Base-by-base conservation (phyloP, 2,113 vertebrate species). In the Carettochelys insculpta region DNA sequence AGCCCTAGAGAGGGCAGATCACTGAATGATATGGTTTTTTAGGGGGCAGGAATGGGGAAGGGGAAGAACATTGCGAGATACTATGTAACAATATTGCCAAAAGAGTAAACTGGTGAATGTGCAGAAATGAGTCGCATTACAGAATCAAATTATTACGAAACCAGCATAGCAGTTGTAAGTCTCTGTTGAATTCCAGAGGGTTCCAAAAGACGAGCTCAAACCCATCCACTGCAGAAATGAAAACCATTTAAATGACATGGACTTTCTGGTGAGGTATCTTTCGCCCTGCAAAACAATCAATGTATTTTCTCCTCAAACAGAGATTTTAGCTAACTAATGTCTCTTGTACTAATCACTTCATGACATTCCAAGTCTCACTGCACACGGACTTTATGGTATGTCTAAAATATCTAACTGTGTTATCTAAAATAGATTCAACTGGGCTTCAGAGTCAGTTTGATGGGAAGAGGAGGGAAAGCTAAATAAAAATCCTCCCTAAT, bases 61-160 rank as follows among this genome's bases (percentile, higher is more conserved):
- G 91, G 83, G 34, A 24, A 52, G 83, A 97, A 81, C 81, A 95
- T 94, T 77, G 90, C 50, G 17, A 81, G 51, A 85, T 45, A 92
- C 1, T 31, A 31, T 9, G 76, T 17, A 34, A 75, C 31, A 79
- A 76, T 88, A 83, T 90, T 87, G 85, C 88, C 92, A 93, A 45
- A 68, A 47, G 78, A 93, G 78, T 65, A 93, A 93, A 96, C 94
- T 90, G 83, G 91, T 47, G 17, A 94, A 94, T 92, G 80, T 80
- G 77, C 80, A 95, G 84, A 87, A 68, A 56, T 31, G 79, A 95
- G 84, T 83, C 80, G 90, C 86, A 73, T 87, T 83, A 88, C 80
- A 82, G 2, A 65, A 92, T 88, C 88, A 91, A 92, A 50, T 1
- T 77, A 80, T 43, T 78, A 83, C 75, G 75, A 19, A 41, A 53